phyloP scores from a whole-genome alignment of 1,140 invertebrate species.

The Helicoverpa zea region DNA sequence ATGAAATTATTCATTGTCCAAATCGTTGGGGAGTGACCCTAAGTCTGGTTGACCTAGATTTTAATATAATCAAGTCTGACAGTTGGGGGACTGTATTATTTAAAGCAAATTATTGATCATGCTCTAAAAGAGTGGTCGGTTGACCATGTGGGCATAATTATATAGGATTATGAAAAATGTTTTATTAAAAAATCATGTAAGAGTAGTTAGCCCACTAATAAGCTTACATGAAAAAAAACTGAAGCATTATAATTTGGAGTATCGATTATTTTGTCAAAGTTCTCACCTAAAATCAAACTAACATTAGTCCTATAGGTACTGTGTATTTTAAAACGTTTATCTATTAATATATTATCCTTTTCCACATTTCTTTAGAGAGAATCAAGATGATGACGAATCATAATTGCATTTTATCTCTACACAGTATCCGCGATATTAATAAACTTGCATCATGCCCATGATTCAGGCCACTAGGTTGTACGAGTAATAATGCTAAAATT shows the following conservation, averaged over 20 bases:
- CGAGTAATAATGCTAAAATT: background rate
- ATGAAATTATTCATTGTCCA: conserved; percentile 23
- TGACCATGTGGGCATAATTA: background rate
- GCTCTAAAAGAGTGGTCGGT: background rate
- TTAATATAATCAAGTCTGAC: conserved; percentile 7
- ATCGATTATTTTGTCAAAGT: too few species aligned
- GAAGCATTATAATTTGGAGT: too few species aligned
- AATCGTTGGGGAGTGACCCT: background rate
- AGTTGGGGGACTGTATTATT: background rate
- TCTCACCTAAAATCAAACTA: too few species aligned
- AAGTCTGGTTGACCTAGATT: conserved; percentile 19
- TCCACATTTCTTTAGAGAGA: too few species aligned
- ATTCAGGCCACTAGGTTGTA: background rate
- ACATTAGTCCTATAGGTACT: too few species aligned
- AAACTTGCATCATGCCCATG: background rate
- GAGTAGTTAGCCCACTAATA: too few species aligned
- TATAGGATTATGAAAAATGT: background rate
- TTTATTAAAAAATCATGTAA: too few species aligned
- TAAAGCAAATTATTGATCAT: background rate
- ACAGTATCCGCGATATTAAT: background rate
- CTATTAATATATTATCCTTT: too few species aligned
- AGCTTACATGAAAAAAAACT: too few species aligned
- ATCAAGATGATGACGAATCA: too few species aligned
- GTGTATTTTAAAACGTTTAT: too few species aligned
- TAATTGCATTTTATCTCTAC: too few species aligned